These are phyloP conservation scores for Selenia dentaria DNA, from an alignment of 2,888 invertebrate species.

Conservation along the genomic window DNA sequence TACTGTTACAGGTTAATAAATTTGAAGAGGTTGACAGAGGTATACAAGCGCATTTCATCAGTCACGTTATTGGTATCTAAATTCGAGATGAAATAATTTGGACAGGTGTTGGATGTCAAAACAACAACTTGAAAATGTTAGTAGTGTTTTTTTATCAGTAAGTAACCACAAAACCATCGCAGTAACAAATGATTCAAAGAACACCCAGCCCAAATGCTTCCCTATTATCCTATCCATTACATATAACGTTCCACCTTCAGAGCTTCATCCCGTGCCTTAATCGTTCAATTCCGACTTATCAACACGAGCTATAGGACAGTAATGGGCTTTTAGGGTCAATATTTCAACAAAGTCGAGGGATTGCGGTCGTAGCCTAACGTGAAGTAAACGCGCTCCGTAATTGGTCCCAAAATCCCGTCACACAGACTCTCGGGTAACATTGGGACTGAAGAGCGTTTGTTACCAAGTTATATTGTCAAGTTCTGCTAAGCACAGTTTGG, in stretches of 20 bases:
- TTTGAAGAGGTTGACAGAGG: too few species aligned
- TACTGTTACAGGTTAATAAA: too few species aligned
- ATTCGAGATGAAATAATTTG: too few species aligned
- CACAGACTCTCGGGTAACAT: slow-evolving; percentile 45
- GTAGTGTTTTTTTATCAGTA: slow-evolving; percentile 3
- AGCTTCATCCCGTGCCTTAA: slow-evolving; percentile 59
- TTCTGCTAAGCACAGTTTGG: slow-evolving; percentile 39
- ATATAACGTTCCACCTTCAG: slow-evolving; percentile 25
- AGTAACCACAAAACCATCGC: slow-evolving; percentile 1
- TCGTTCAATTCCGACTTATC: slow-evolving; percentile 69
- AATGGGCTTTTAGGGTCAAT: slow-evolving; percentile 76
- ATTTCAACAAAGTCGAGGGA: slow-evolving; percentile 63
- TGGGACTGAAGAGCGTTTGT: slow-evolving; percentile 40
- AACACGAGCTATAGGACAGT: slow-evolving; percentile 62
- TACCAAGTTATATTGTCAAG: slow-evolving; percentile 42
- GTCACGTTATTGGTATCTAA: too few species aligned
- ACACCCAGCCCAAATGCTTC: slow-evolving; percentile 3
- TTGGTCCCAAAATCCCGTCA: slow-evolving; percentile 57
- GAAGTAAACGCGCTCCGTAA: slow-evolving; percentile 56
- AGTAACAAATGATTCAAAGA: background rate
- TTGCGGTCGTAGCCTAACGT: slow-evolving; percentile 26
- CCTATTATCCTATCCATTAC: slow-evolving; percentile 20
- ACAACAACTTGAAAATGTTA: too few species aligned
- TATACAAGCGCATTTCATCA: too few species aligned
- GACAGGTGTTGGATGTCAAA: too few species aligned